These are phyloP conservation scores for Sylvicola fuscatus DNA, from an alignment of 2,888 invertebrate genomes.

Conservation along the genomic window DNA sequence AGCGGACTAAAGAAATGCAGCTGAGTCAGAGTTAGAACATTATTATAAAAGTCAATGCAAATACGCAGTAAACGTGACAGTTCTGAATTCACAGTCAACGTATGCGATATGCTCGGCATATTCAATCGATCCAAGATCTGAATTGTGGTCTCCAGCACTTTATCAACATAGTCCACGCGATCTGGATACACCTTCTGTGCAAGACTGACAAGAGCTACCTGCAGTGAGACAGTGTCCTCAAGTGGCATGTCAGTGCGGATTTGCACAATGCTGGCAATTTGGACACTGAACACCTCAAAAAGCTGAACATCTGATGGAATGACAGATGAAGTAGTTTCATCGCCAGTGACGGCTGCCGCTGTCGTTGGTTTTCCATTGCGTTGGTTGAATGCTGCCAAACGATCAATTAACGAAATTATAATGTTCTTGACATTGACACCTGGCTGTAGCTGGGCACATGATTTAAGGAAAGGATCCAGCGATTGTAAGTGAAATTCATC, in stretches of 20 bases:
- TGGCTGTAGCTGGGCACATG: conserved; percentile 88
- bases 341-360: conserved; percentile 20
- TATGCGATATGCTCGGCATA: conserved; percentile 33
- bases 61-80: conserved; percentile 82
- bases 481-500: conserved; percentile 98
- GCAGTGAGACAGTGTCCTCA: conserved; percentile 89
- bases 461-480: conserved; percentile 83
- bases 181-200: conserved; percentile 95
- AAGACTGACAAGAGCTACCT: conserved; percentile 83
- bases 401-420: conserved; percentile 88
- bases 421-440: conserved; percentile 97
- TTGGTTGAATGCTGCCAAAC: conserved; percentile 68
- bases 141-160: conserved; percentile 78
- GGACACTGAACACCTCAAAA: conserved; percentile 96
- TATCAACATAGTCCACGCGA: conserved; percentile 84
- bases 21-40: conserved; percentile 69
- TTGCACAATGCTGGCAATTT: conserved; percentile 89
- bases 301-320: conserved; percentile 76
- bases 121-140: conserved; percentile 79
- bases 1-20: conserved; percentile 74
- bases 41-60: conserved; percentile 87
- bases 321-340: conserved; percentile 32
- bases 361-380: conserved; percentile 30
- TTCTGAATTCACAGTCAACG: conserved; percentile 66
- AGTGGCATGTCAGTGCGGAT: conserved; percentile 85